Conservation (phyloP, 2,113 vertebrate species). For the Rhinopithecus roxellana region DNA sequence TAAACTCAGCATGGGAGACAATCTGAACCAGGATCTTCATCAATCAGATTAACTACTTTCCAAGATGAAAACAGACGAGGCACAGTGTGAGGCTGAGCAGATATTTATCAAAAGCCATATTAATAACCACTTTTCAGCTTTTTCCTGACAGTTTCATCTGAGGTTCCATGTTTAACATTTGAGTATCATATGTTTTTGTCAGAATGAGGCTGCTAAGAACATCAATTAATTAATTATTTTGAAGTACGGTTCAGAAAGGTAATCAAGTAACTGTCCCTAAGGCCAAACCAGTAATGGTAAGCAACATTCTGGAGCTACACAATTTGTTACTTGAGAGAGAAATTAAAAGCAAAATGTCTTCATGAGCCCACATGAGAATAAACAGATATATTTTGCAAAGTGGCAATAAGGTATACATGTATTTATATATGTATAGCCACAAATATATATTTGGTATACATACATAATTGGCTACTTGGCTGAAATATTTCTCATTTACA, state of each 20-base stretch:
- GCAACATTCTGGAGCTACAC: slow-evolving; percentile 76
- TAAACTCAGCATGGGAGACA: slow-evolving; percentile 89
- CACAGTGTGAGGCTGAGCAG: slow-evolving; percentile 89
- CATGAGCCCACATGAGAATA: slow-evolving; percentile 59
- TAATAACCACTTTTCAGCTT: slow-evolving; percentile 91
- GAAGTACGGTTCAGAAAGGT: slow-evolving; percentile 87
- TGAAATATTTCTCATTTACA: slow-evolving; percentile 44
- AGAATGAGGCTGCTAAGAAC: slow-evolving; percentile 86
- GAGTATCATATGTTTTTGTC: slow-evolving; percentile 93
- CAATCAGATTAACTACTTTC: slow-evolving; percentile 94
- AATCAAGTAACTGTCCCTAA: slow-evolving; percentile 88
- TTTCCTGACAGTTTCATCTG: slow-evolving; percentile 91
- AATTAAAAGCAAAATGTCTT: slow-evolving; percentile 80
- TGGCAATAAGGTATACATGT: neutral
- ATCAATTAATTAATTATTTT: slow-evolving; percentile 92
- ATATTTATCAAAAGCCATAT: slow-evolving; percentile 94
- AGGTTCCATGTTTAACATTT: slow-evolving; percentile 90
- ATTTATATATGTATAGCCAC: neutral
- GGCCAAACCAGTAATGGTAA: slow-evolving; percentile 84
- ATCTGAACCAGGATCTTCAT: slow-evolving; percentile 93
- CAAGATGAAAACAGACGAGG: slow-evolving; percentile 89
- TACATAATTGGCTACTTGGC: slow-evolving; percentile 10
- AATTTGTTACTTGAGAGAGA: slow-evolving; percentile 81
- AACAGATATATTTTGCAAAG: slow-evolving; percentile 72
- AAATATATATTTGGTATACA: neutral